Evolutionary conservation across 1,140 invertebrate species (phyloP), one percentile per base, ranked within the genome.

Genomic region (Formica exsecta): DNA sequence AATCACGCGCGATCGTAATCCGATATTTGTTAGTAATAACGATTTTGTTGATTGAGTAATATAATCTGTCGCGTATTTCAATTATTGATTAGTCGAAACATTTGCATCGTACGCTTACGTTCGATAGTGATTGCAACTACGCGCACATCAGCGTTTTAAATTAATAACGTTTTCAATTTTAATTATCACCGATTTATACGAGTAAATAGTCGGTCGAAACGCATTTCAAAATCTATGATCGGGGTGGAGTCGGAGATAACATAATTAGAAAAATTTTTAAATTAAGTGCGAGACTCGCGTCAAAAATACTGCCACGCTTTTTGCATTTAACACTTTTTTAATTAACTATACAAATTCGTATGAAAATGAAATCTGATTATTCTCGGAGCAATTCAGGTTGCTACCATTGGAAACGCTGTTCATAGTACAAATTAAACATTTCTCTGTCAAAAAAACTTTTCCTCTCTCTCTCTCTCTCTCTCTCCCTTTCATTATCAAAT

Each of bases 21-120:
- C 11, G n/a, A 75, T 22, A 41, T 79, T 54, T 68, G n/a, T 54
- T 25, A 68, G 13, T 25, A 54, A 66, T 51, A 79, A 54, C 19
- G 1, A 19, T 1, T 66, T 68, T 29, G 32, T 29, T 54, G 22
- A 62, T 54, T 79, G n/a, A 74, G 6, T 36, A 13, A 62, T 79
- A 6, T 54, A 54, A 68, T 79, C 29, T 79, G 22, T 68, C 19
- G 16, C n/a, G 25, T 76, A 9, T 41, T 41, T 11, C 62, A 38
- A 66, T 79, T 54, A 68, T 54, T 25, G 22, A 32, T 25, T 68
- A 66, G 51, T 54, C 51, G 13, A 8, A 36, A 51, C 8, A 11
- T 25, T 11, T 25, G 22, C 36, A 36, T 2, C 3, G 9, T 25
- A 3, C 13, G 0, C 16, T 3, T 38, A 48, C 13, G 13, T 51